Base-by-base conservation (phyloP, 2,888 invertebrate genomes). In the Piscicola geometra region DNA sequence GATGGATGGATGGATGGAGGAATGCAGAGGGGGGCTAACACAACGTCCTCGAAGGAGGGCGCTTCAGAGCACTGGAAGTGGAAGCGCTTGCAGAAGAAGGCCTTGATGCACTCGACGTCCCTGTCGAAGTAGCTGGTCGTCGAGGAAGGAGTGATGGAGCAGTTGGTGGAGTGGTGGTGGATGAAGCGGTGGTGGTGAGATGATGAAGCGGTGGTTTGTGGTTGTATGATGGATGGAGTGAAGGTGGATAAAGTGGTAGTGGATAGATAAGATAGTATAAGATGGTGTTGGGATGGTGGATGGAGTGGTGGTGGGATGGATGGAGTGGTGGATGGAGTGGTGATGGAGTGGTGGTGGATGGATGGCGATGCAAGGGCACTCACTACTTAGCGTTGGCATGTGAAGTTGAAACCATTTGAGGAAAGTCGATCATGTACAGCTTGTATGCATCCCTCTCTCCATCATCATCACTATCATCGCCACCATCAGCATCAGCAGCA, bases 371-470 rank as follows among this genome's bases (percentile, higher is more conserved):
- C 30, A 52, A 32, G 33, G 67, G 41, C 25, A 78, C 88, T 88
- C 86, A 93, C 90, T 90, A 87, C 89, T 89, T 90, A 67, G 97
- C 98, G 86, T 99, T 95, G 52, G 88, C 83, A 86, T 99, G 98
- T 33, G 91, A 90, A 0, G 93, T 96, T 5, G 97, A 96, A 75
- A 99, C 90, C 97, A 99, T 99, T 88, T 99, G 99, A 0, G 99
- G 99, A 85, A 99, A 99, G 88, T 99, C 99, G 78, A 98, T 97
- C 80, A 99, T 87, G 0, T 94, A 84, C 64, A 86, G 78, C 21
- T 78, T 91, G 79, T 91, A 91, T 52, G 33, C 66, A 15, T 64
- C 32, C 1, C 50, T 33, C 18, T 75, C 75, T 41, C 12, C 47
- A 50, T 75, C 75, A 33, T 41, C 66, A 64, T 66, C 72, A 72